These are phyloP conservation scores for Xenopus borealis DNA, from an alignment of 2,113 vertebrate species.

Conservation along the genomic window DNA sequence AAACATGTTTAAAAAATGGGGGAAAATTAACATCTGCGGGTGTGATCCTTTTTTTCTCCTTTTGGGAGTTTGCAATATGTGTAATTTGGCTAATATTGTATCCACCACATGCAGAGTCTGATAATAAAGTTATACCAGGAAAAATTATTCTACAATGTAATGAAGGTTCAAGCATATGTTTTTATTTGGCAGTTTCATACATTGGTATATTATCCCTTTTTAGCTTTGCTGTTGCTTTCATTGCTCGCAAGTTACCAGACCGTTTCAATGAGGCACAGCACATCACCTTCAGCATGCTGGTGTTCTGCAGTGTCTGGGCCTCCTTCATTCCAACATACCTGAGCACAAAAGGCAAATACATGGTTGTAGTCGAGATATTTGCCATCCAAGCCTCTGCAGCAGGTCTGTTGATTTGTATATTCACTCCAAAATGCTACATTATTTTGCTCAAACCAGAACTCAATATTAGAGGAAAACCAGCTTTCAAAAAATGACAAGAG, in stretches of 20 bases:
- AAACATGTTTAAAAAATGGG: not conserved
- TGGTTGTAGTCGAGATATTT: slow-evolving; percentile 19
- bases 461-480: not conserved
- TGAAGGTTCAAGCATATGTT: slow-evolving; percentile 60
- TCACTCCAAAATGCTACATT: slow-evolving; percentile 16
- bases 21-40: not conserved
- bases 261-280: slow-evolving; percentile 52
- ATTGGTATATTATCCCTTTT: slow-evolving; percentile 62
- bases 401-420: slow-evolving; percentile 8
- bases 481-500: too few relatives aligned
- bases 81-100: slow-evolving; percentile 56
- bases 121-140: slow-evolving; percentile 52
- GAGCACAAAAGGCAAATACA: slow-evolving; percentile 14
- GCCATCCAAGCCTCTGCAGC: not conserved
- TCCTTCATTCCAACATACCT: too few relatives aligned
- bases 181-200: slow-evolving; percentile 63
- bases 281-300: slow-evolving; percentile 20
- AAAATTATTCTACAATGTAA: slow-evolving; percentile 63
- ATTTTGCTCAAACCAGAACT: not conserved
- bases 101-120: slow-evolving; percentile 56
- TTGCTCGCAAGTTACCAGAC: slow-evolving; percentile 65
- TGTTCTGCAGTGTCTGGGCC: slow-evolving; percentile 18
- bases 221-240: slow-evolving; percentile 55
- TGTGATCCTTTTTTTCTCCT: slow-evolving; percentile 10
- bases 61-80: slow-evolving; percentile 60